Evolutionary conservation across 2,797 vertebrate genomes (phyloP).

Genomic region (Corythornis leucogaster): DNA sequence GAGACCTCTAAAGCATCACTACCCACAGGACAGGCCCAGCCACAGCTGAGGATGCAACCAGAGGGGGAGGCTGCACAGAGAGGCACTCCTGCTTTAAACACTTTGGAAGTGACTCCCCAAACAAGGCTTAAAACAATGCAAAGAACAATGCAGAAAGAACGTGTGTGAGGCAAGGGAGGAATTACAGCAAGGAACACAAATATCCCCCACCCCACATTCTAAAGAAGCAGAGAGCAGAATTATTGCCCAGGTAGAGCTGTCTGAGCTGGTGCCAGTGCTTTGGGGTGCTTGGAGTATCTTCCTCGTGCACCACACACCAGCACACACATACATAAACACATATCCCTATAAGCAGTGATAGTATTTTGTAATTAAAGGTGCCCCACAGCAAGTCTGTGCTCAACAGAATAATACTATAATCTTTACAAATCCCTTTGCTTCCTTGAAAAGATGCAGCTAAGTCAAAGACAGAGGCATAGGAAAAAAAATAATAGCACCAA

Average conservation of each 20-base stretch:
- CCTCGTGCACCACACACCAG: background rate
- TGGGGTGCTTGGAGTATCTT: slow-evolving; percentile 8
- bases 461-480: slow-evolving; percentile 73
- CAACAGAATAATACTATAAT: slow-evolving; percentile 81
- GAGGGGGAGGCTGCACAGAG: background rate
- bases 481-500: slow-evolving; percentile 77
- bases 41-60: background rate
- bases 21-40: background rate
- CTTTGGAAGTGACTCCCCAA: background rate
- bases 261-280: background rate
- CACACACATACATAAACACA: background rate
- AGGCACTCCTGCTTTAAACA: background rate
- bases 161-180: background rate
- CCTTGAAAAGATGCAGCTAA: slow-evolving; percentile 79
- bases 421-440: slow-evolving; percentile 83
- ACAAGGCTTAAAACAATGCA: background rate
- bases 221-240: background rate
- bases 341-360: slow-evolving; percentile 69
- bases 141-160: background rate
- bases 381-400: slow-evolving; percentile 81
- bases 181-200: background rate
- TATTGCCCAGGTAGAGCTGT: background rate
- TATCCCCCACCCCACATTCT: background rate
- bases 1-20: background rate
- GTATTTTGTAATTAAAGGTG: slow-evolving; percentile 88